A percentile compares a stretch with the other conserved stretches of the same genome.
These are phyloP conservation scores for Cichladusa arquata DNA, from an alignment of 2,113 vertebrate genomes.

Conservation along the genomic window DNA sequence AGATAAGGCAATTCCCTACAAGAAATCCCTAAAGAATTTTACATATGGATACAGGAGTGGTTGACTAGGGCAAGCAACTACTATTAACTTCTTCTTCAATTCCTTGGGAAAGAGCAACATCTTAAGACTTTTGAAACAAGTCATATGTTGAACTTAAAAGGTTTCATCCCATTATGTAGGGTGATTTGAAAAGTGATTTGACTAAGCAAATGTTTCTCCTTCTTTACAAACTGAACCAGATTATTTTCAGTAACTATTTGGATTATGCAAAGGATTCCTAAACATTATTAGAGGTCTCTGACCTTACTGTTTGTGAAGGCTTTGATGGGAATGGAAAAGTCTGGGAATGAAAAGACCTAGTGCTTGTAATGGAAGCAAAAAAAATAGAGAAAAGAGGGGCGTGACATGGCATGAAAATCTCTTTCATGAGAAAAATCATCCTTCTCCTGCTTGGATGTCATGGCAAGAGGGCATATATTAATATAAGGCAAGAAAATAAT, in stretches of 20 bases:
- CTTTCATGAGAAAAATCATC: neutral
- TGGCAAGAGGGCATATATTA: neutral
- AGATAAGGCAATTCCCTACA: neutral
- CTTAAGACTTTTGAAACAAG: neutral
- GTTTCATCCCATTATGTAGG: neutral
- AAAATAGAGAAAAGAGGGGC: neutral
- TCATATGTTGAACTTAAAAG: neutral
- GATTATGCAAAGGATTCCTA: neutral
- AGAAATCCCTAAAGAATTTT: neutral
- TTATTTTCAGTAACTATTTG: neutral
- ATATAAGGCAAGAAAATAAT: constrained; percentile 26
- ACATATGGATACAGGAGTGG: neutral
- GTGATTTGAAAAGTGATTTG: neutral
- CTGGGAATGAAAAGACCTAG: neutral
- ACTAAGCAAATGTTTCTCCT: neutral
- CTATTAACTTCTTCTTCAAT: neutral
- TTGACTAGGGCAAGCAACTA: neutral
- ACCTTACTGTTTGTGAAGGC: neutral
- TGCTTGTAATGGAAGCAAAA: neutral
- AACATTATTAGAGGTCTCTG: neutral
- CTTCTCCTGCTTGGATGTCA: neutral
- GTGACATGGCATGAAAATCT: neutral
- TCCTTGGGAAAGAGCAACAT: neutral
- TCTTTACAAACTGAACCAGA: neutral
- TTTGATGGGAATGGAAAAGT: neutral